Percentiles rank a stretch among this genome's conserved stretches.
Evolutionary conservation across 2,797 vertebrate genomes (phyloP).

Genomic region (Craterocephalus amniculus): DNA sequence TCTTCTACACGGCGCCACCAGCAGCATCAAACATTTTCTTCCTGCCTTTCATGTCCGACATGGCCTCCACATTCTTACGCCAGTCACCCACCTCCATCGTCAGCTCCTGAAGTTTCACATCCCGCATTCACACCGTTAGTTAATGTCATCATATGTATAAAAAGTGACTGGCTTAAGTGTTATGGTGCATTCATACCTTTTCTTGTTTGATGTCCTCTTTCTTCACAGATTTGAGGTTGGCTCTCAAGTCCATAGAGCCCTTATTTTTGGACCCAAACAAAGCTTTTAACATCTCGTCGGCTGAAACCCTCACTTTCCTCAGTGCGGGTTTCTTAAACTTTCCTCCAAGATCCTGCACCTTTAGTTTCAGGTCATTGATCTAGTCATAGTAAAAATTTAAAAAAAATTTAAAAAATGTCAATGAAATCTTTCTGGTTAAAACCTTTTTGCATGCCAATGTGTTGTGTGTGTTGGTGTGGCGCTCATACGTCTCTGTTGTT

Average conservation of each 20-base stretch:
- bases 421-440: background rate
- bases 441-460: background rate
- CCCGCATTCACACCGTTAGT: background rate
- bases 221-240: constrained; percentile 82
- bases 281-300: constrained; percentile 80
- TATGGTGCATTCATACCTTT: constrained; percentile 61
- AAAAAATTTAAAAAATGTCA: too few relatives aligned
- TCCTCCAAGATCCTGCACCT: constrained; percentile 77
- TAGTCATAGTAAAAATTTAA: constrained; percentile 33
- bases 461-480: background rate
- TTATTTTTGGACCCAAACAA: constrained; percentile 79
- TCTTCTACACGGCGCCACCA: constrained; percentile 61
- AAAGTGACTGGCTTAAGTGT: background rate
- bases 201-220: constrained; percentile 82
- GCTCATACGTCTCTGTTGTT: constrained; percentile 75
- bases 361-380: constrained; percentile 77
- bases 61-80: constrained; percentile 83
- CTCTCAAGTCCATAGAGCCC: constrained; percentile 78
- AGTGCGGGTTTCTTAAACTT: constrained; percentile 82
- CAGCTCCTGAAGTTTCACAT: constrained; percentile 60
- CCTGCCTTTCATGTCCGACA: constrained; percentile 83
- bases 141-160: too few relatives aligned
- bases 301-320: constrained; percentile 80
- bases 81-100: constrained; percentile 79
- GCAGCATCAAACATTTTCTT: constrained; percentile 83